phyloP scores from a whole-genome alignment of 2,888 invertebrate species.

The Caenorhabditis sp. region DNA sequence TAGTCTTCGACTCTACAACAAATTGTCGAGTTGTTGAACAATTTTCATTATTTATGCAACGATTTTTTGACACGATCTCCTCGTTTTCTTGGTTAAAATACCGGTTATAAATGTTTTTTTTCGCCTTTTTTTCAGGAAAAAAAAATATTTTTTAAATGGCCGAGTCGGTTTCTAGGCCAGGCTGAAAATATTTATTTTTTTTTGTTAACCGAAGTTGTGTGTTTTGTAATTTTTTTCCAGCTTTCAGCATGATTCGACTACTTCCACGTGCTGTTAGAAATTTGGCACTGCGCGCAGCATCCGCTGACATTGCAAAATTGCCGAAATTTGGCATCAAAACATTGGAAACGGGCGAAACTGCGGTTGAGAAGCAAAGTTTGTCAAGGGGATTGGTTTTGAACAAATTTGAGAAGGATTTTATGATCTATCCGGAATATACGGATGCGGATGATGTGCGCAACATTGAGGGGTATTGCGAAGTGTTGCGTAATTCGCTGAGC shows the following conservation, averaged over 20 bases:
- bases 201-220: neutral
- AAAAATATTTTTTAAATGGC: too few relatives aligned
- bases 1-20: slow-evolving; percentile 4
- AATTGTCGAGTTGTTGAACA: neutral
- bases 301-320: neutral
- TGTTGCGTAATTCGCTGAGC: slow-evolving; percentile 39
- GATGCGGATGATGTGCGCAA: slow-evolving; percentile 65
- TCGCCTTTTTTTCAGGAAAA: too few relatives aligned
- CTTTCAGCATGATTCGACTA: neutral
- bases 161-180: neutral
- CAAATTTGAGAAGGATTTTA: slow-evolving; percentile 70
- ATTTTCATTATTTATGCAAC: too few relatives aligned
- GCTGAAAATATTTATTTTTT: neutral
- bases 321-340: slow-evolving; percentile 15
- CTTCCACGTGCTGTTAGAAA: neutral
- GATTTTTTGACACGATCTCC: too few relatives aligned
- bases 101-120: too few relatives aligned
- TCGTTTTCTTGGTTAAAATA: too few relatives aligned
- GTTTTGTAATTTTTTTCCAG: neutral
- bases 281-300: neutral
- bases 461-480: slow-evolving; percentile 58
- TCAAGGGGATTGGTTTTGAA: slow-evolving; percentile 65
- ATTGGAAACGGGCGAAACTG: slow-evolving; percentile 22
- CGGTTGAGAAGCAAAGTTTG: slow-evolving; percentile 63
- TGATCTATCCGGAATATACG: slow-evolving; percentile 69